Evolutionary conservation across 2,888 invertebrate species (phyloP).

Genomic region (Conomelus anceps): DNA sequence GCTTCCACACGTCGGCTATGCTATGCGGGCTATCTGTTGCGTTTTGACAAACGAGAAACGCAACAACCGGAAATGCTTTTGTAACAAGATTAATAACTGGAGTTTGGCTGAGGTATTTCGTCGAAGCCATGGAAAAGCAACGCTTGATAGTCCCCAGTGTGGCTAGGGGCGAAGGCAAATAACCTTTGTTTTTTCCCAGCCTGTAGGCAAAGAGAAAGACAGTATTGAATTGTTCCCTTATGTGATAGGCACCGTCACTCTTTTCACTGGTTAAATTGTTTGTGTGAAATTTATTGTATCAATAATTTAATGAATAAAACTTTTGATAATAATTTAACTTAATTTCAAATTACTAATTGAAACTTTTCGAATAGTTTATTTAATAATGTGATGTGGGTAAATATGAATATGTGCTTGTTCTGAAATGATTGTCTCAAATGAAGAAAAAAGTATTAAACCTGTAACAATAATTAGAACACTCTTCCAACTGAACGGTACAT

Average conservation of each 20-base stretch:
- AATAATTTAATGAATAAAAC: no score
- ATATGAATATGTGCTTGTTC: no score
- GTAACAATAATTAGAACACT: no score
- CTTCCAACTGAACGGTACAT: no score
- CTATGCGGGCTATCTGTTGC: no score
- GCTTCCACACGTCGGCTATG: neutral
- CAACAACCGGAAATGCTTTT: neutral
- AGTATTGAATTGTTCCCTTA: neutral
- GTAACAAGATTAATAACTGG: neutral
- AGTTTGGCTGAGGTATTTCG: neutral
- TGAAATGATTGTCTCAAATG: no score
- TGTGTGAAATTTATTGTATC: no score
- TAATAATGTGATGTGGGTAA: no score
- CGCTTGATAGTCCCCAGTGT: neutral
- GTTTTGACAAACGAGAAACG: neutral
- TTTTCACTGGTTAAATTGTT: neutral
- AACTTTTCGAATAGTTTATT: no score
- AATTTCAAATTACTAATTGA: no score
- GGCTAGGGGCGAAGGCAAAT: neutral
- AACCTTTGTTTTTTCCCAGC: neutral
- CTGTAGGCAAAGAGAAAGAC: neutral
- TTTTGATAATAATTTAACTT: no score
- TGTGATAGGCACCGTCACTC: neutral
- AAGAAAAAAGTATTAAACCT: no score
- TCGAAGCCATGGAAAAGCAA: neutral